Evolutionary conservation across 2,888 invertebrate species (phyloP).

Genomic region (Monopis laevigella): DNA sequence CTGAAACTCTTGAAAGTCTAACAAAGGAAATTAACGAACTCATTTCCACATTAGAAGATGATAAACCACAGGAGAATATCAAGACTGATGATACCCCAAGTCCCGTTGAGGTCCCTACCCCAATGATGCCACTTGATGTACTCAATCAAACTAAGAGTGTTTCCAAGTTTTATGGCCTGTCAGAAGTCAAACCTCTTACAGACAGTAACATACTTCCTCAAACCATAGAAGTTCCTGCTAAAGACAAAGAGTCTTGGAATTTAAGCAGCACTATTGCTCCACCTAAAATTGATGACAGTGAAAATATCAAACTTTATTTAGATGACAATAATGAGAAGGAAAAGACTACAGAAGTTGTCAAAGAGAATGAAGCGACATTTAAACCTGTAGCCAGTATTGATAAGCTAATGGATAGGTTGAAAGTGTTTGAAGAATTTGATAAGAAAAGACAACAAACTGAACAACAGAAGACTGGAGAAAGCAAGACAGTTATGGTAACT

Average conservation of each 20-base stretch:
- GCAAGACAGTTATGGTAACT: slow-evolving; percentile 52
- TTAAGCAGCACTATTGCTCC: slow-evolving; percentile 37
- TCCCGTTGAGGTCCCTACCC: background rate
- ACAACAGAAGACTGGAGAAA: slow-evolving; percentile 45
- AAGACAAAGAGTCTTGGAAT: slow-evolving; percentile 36
- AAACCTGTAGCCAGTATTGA: slow-evolving; percentile 57
- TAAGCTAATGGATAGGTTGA: slow-evolving; percentile 58
- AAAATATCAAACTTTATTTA: slow-evolving; percentile 54
- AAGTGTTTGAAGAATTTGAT: slow-evolving; percentile 59
- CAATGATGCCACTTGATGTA: background rate
- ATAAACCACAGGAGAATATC: slow-evolving; percentile 33
- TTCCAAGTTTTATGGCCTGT: slow-evolving; percentile 44
- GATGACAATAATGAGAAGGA: slow-evolving; percentile 43
- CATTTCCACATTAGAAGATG: slow-evolving; percentile 52
- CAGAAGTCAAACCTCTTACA: slow-evolving; percentile 35
- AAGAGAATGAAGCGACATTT: slow-evolving; percentile 40
- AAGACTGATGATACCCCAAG: background rate
- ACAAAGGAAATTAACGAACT: slow-evolving; percentile 59
- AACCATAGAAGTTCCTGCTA: slow-evolving; percentile 46
- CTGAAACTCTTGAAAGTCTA: slow-evolving; percentile 51
- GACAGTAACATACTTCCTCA: slow-evolving; percentile 39
- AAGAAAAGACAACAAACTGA: slow-evolving; percentile 55
- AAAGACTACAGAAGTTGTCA: slow-evolving; percentile 37
- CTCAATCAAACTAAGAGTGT: slow-evolving; percentile 36
- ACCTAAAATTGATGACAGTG: slow-evolving; percentile 51